Base-by-base conservation (phyloP, 2,888 invertebrate genomes). In the Harpagoxenus sublaevis region DNA sequence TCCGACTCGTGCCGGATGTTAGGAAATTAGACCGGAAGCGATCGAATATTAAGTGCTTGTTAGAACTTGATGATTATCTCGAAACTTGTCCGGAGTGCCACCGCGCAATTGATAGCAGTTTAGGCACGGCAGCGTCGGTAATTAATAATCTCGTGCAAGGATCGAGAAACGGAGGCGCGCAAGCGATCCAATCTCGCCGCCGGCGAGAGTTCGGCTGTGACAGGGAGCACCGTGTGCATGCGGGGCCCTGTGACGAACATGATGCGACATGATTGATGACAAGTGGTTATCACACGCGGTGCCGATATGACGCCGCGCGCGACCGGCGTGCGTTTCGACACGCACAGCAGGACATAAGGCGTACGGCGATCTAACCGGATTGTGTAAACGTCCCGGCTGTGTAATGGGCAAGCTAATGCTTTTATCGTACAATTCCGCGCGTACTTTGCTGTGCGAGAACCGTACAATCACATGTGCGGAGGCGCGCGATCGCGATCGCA, bases 261-360 rank as follows among this genome's bases (percentile, higher is more conserved):
- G 71, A 48, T 74, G 63, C 51, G 60, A 60, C 42, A 63, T 85
- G 87, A 87, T 87, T 87, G 85, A 87, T 87, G 87, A 66, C 63
- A 77, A 42, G 45, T 31, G 66, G 57, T 86, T 84, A 78, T 75
- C 78, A 31, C 78, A 31, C 63, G n/a, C 53, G 35, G 35, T 53
- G 57, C 3, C 74, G 81, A 81, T 82, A 63, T 12, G 53, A 42
- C 82, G 74, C 35, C 12, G 42, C 53, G 35, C 2, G 83, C 42
- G 79, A 60, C 48, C 66, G n/a, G 28, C 62, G 51, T 31, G 55
- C 42, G 10, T 53, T 51, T 62, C 18, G 42, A 66, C 53, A 45
- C 48, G 57, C 62, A 39, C 31, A 39, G 35, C 42, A 15, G 55
- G 42, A 79, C 70, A 79, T 45, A 57, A 70, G 79, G 48, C 70